These are phyloP conservation scores for Glaucidium brasilianum DNA, from an alignment of 2,113 vertebrate genomes.

Conservation along the genomic window DNA sequence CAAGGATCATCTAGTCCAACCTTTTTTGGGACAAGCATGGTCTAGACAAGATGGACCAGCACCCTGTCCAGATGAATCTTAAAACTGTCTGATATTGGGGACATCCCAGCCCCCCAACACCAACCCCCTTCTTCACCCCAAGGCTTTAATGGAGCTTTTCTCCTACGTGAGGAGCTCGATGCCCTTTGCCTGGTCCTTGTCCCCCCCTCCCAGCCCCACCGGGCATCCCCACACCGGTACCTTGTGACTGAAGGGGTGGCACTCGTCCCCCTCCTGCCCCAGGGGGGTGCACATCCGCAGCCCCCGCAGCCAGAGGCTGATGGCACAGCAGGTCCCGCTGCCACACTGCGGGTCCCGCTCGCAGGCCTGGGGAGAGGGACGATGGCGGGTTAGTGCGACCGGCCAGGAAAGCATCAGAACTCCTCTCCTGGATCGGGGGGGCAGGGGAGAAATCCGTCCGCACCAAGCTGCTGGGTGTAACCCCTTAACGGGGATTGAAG, in stretches of 20 bases:
- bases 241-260: conserved; percentile 90
- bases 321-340: conserved; percentile 83
- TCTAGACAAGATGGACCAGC: too few relatives aligned
- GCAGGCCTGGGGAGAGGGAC: conserved; percentile 78
- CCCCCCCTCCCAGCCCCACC: background rate
- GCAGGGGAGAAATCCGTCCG: background rate
- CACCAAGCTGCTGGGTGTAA: background rate
- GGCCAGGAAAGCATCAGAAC: accelerated
- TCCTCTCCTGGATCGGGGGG: too few relatives aligned
- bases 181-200: background rate
- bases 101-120: background rate
- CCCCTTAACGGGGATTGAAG: background rate
- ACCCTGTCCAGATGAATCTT: too few relatives aligned
- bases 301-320: conserved; percentile 89
- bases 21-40: too few relatives aligned
- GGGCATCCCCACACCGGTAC: conserved; percentile 21
- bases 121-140: background rate
- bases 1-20: too few relatives aligned
- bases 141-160: background rate
- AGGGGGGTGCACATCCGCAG: conserved; percentile 88
- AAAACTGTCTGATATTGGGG: too few relatives aligned
- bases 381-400: background rate
- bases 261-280: conserved; percentile 86
- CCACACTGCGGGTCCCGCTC: conserved; percentile 86
- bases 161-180: accelerated